Evolutionary conservation across 1,140 invertebrate species (phyloP).

Genomic region (Schlechtendalia chinensis): DNA sequence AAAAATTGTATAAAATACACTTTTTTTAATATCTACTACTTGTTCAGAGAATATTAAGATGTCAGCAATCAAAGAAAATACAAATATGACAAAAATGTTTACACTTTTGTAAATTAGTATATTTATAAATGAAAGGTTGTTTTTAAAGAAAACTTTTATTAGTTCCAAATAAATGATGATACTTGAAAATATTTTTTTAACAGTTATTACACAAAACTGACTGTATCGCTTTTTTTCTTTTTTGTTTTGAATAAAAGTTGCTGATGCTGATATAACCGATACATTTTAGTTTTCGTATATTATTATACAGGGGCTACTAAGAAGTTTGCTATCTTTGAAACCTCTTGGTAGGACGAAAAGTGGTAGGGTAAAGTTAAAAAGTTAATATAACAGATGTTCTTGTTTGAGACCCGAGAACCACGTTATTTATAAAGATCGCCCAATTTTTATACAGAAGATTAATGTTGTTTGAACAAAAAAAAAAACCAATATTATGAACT

Average conservation of each 20-base stretch:
- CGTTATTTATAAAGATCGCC: slow-evolving; percentile 45
- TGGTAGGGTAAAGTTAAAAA: slow-evolving; percentile 43
- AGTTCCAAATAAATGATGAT: neutral
- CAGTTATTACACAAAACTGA: neutral
- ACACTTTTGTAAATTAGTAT: neutral
- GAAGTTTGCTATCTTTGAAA: slow-evolving; percentile 43
- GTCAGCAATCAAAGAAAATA: neutral
- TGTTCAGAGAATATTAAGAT: neutral
- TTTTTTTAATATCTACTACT: neutral
- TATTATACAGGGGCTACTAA: slow-evolving; percentile 25
- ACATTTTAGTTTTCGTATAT: slow-evolving; percentile 43
- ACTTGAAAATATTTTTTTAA: slow-evolving; percentile 22
- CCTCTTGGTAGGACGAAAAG: neutral
- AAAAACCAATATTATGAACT: slow-evolving; percentile 33
- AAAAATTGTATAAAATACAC: neutral
- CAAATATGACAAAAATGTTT: neutral
- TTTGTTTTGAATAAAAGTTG: slow-evolving; percentile 21
- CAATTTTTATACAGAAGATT: slow-evolving; percentile 43
- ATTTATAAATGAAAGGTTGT: neutral
- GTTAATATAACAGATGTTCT: slow-evolving; percentile 49
- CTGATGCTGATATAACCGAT: slow-evolving; percentile 31
- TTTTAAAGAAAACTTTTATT: slow-evolving; percentile 14
- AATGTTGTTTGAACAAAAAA: slow-evolving; percentile 29
- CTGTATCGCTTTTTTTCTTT: neutral
- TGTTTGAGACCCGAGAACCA: neutral